Evolutionary conservation across 2,113 vertebrate species (phyloP).

Genomic region (Seriola rivoliana): DNA sequence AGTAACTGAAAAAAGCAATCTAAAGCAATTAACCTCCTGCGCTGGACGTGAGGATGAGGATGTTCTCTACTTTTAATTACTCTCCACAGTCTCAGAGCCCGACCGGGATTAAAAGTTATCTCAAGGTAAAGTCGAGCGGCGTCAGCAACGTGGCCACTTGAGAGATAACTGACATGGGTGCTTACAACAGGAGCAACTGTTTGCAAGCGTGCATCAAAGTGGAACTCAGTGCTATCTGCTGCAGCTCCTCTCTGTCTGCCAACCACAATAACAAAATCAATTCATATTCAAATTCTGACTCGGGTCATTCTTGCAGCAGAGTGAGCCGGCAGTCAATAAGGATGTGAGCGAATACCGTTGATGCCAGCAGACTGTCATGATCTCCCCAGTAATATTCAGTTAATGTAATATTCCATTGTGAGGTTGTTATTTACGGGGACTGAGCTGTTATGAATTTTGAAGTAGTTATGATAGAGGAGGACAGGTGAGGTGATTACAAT

Average conservation of each 20-base stretch:
- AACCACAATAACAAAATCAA: slow-evolving; percentile 17
- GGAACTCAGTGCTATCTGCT: background rate
- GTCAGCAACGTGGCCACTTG: slow-evolving; percentile 13
- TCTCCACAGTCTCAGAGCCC: slow-evolving; percentile 46
- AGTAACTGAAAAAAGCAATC: slow-evolving; percentile 41
- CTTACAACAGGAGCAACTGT: background rate
- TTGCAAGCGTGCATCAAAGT: background rate
- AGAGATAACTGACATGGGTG: slow-evolving; percentile 45
- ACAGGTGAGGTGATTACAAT: slow-evolving; percentile 31
- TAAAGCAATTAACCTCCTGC: slow-evolving; percentile 79
- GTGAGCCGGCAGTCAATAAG: slow-evolving; percentile 13
- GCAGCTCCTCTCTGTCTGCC: background rate
- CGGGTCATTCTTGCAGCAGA: background rate
- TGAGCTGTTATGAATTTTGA: slow-evolving; percentile 41
- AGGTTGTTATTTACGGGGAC: slow-evolving; percentile 28
- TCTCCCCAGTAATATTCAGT: slow-evolving; percentile 35
- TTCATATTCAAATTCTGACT: slow-evolving; percentile 31
- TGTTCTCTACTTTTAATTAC: slow-evolving; percentile 73
- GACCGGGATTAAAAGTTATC: slow-evolving; percentile 66
- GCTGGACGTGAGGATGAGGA: slow-evolving; percentile 59
- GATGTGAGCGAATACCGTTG: background rate
- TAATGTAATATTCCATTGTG: slow-evolving; percentile 49
- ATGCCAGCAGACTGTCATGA: slow-evolving; percentile 30
- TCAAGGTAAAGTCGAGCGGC: slow-evolving; percentile 42
- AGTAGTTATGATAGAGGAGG: slow-evolving; percentile 7